These are phyloP conservation scores for Macquaria ambigua DNA, from an alignment of 2,113 vertebrate genomes.

Conservation along the genomic window DNA sequence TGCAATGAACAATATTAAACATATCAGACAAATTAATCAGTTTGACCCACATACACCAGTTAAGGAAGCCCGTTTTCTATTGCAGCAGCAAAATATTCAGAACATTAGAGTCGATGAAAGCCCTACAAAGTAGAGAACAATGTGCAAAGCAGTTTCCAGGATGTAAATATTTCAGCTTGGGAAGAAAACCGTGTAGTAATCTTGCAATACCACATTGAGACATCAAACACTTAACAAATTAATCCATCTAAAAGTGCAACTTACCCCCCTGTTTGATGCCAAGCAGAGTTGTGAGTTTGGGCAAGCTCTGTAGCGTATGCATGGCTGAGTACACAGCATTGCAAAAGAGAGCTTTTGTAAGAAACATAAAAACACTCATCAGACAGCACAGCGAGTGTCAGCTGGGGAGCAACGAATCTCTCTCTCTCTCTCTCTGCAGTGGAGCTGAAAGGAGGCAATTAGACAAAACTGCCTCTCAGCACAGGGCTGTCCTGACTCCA, in stretches of 20 bases:
- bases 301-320: constrained; percentile 75
- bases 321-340: constrained; percentile 83
- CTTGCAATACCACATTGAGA: constrained; percentile 16
- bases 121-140: constrained; percentile 6
- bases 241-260: constrained; percentile 62
- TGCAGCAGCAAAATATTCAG: constrained; percentile 10
- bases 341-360: constrained; percentile 68
- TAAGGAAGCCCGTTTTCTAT: background rate
- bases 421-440: constrained; percentile 33
- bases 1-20: constrained; percentile 20
- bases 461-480: constrained; percentile 70
- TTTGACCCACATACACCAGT: constrained; percentile 30
- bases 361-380: constrained; percentile 70
- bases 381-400: constrained; percentile 52
- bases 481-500: constrained; percentile 70
- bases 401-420: constrained; percentile 42
- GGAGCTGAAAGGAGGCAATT: constrained; percentile 75
- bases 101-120: constrained; percentile 7
- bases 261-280: constrained; percentile 74
- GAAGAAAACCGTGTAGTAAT: constrained; percentile 1
- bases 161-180: background rate
- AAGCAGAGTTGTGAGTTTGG: constrained; percentile 72
- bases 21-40: constrained; percentile 15
- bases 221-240: constrained; percentile 31
- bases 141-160: background rate